Percentiles rank a stretch among this genome's conserved stretches.
Conservation (phyloP, 2,888 invertebrate species). For the Hemicrepidius hirtus region DNA sequence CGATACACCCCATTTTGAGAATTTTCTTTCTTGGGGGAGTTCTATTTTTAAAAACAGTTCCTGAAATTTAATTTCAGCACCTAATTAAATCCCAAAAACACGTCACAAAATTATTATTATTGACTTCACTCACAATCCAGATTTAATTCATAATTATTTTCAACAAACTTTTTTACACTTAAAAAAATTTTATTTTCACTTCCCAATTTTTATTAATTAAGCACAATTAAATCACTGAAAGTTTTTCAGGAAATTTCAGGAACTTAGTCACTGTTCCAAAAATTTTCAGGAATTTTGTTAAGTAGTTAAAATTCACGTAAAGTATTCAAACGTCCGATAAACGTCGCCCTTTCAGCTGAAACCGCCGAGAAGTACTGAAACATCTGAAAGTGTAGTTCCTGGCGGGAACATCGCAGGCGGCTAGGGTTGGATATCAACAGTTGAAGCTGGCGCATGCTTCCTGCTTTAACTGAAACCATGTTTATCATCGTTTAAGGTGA, state of each 20-base stretch:
- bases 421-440: conserved; percentile 59
- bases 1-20: conserved; percentile 4
- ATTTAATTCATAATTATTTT: too few relatives aligned
- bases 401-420: conserved; percentile 49
- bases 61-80: neutral
- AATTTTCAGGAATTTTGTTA: too few relatives aligned
- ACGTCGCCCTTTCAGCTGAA: conserved; percentile 32
- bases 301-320: neutral
- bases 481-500: conserved; percentile 39
- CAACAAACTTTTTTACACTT: too few relatives aligned
- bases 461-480: conserved; percentile 22
- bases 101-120: too few relatives aligned
- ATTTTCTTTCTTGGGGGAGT: neutral
- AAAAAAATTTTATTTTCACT: too few relatives aligned
- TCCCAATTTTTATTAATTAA: too few relatives aligned
- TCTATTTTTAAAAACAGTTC: neutral
- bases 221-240: too few relatives aligned
- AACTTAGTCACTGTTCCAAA: too few relatives aligned
- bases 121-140: too few relatives aligned
- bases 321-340: neutral
- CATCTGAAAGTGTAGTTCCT: conserved; percentile 49
- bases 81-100: conserved; percentile 1
- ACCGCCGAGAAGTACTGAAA: conserved; percentile 50
- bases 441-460: conserved; percentile 54
- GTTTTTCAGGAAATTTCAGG: too few relatives aligned